Base-by-base conservation (phyloP, 2,113 vertebrate genomes). In the Lasiurus borealis region DNA sequence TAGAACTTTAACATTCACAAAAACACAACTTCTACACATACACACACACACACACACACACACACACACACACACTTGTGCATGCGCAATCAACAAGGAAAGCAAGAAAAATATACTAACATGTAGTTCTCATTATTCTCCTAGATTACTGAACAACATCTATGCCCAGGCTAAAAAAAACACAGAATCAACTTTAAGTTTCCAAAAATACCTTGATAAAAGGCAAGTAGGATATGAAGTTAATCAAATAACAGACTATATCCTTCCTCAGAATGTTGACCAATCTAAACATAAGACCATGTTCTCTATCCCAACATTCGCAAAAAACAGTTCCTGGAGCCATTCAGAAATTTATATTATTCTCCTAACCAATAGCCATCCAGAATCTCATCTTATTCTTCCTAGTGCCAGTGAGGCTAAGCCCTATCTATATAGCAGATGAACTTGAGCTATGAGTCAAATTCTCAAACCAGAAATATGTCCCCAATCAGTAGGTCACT, bases 401-500 rank as follows among this genome's bases (percentile, higher is more conserved):
- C 31, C 80, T 48, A 77, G 8, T 27, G 77, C 44, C 31, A 90
- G 14, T 27, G n/a, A 95, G 8, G 31, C 9, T 94, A 34, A 88
- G 3, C 40, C 15, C 29, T 62, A 44, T 3, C 7, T 15, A 68
- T 11, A 13, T 2, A 88, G 91, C 7, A 77, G 9, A 80, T 50
- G 54, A 85, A 68, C 44, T 54, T 59, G 48, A 90, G 6, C 13
- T 8, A 77, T 46, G 2, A 21, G 13, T 78, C 40, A 90, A n/a
- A 85, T 80, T 96, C 62, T 73, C n/a, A 71, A 57, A 15, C 29
- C 14, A 89, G 27, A 82, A 90, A 75, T 7, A 15, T 7, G 10
- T 82, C 15, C 15, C 0, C 16, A 52, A 66, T 68, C 44, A 19
- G n/a, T 72, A 4, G 9, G 31, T 88, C 85, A 97, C 98, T 98